These are phyloP conservation scores for Brachypterus glaber DNA, from an alignment of 2,888 invertebrate species.

Conservation along the genomic window DNA sequence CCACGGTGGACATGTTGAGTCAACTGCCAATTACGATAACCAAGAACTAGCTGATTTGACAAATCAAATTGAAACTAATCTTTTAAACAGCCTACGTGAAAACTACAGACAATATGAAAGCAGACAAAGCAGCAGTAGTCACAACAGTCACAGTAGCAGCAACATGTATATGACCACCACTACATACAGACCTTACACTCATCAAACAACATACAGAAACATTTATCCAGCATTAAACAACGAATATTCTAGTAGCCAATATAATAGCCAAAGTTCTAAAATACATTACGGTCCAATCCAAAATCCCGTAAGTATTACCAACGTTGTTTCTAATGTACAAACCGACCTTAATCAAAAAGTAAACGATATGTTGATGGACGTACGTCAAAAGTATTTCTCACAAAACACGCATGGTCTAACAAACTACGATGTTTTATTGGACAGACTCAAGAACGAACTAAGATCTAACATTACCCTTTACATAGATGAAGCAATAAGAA, in stretches of 20 bases:
- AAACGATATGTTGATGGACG: conserved; percentile 28
- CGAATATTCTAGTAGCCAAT: conserved; percentile 1
- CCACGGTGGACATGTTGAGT: conserved; percentile 24
- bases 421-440: conserved; percentile 28
- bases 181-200: conserved; percentile 1
- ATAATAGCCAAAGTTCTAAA: conserved; percentile 6
- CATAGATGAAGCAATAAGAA: conserved; percentile 31
- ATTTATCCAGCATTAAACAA: neutral
- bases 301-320: conserved; percentile 30
- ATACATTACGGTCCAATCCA: conserved; percentile 24
- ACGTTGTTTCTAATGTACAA: conserved; percentile 33
- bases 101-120: conserved; percentile 16
- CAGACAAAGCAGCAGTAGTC: conserved; percentile 1
- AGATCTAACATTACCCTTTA: conserved; percentile 31
- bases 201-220: conserved; percentile 6
- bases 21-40: conserved; percentile 31
- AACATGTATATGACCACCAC: conserved; percentile 5
- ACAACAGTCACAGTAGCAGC: neutral
- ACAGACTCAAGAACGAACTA: conserved; percentile 31
- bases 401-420: conserved; percentile 18
- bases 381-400: conserved; percentile 26
- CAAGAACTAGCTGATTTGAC: conserved; percentile 32
- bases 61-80: conserved; percentile 29
- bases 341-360: conserved; percentile 28
- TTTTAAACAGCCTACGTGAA: conserved; percentile 27